phyloP scores from a whole-genome alignment of 2,888 invertebrate genomes.

The Agrochola macilenta region DNA sequence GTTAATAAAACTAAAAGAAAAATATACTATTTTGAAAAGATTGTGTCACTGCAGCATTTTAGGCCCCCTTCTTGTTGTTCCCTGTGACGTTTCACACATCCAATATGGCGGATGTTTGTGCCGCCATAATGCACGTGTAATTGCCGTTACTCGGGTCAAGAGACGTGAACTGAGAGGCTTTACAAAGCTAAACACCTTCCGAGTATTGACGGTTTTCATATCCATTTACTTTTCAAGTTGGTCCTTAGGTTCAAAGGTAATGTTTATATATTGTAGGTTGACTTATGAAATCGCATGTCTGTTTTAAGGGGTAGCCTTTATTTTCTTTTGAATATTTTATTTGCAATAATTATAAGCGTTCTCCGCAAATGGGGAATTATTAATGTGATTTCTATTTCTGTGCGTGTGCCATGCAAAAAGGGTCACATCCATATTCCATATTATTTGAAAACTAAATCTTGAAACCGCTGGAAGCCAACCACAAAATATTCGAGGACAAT shows the following conservation, averaged over 20 bases:
- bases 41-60: constrained; percentile 14
- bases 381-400: background rate
- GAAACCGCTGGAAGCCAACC: background rate
- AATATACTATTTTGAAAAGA: background rate
- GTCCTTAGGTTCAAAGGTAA: background rate
- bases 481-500: background rate
- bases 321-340: background rate
- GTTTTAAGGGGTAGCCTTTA: background rate
- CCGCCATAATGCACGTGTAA: constrained; percentile 64
- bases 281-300: constrained; percentile 9
- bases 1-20: background rate
- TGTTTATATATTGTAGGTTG: background rate
- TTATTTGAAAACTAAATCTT: background rate
- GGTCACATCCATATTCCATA: background rate
- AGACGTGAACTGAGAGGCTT: constrained; percentile 28
- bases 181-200: constrained; percentile 40
- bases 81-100: constrained; percentile 44
- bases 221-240: constrained; percentile 47
- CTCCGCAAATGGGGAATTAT: background rate
- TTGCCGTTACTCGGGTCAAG: constrained; percentile 60
- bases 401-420: background rate
- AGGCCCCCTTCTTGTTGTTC: constrained; percentile 13
- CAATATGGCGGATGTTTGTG: constrained; percentile 60
- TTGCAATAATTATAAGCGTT: background rate
- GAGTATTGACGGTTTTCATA: constrained; percentile 42